Base-by-base conservation (phyloP, 2,888 invertebrate species). In the Folsomia manolachei region DNA sequence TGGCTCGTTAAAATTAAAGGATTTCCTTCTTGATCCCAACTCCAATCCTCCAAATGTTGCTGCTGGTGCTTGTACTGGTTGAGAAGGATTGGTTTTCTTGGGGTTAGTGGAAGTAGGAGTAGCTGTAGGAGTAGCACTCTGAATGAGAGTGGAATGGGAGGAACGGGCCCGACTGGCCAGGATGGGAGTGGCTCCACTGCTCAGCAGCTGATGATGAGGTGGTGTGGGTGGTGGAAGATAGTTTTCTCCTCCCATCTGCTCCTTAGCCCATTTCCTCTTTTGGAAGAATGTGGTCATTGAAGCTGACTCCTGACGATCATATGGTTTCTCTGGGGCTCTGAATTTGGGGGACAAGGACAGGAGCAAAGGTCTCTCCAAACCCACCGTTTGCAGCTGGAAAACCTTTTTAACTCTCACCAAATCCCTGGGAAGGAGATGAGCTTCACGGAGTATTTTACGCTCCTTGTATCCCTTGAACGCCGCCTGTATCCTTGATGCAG, bases 401-500 rank as follows among this genome's bases (percentile, higher is more conserved):
- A 19, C 7, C n/a, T 21, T 18, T n/a, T 56, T 56, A 7, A 56
- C 21, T 56, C 21, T 7, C 7, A 23, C 60, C 56, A 23, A 14
- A 51, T 60, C 39, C 19, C 18, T 53, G 2, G 70, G 67, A 19
- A 70, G n/a, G 4, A 74, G 62, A 24, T 73, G 73, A 0, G 77
- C 75, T 26, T 76, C 74, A 19, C 71, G 71, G 24, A 79, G 25
- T 19, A 73, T 68, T 53, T 73, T 73, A 19, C 79, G 68, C 1
- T 75, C 62, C 64, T 72, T 75, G 56, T 75, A 77, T 18, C 77
- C 75, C n/a, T 73, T 69, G 51, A 67, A 76, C 2, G 63, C 69
- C 1, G 79, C 74, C 60, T 79, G 79, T 25, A 79, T 76, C 70
- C 71, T 75, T 1, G 70, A 18, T 4, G 69, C 77, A 19, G 77